Base-by-base conservation (phyloP, 1,140 invertebrate species). In the Zeugodacus cucurbitae region DNA sequence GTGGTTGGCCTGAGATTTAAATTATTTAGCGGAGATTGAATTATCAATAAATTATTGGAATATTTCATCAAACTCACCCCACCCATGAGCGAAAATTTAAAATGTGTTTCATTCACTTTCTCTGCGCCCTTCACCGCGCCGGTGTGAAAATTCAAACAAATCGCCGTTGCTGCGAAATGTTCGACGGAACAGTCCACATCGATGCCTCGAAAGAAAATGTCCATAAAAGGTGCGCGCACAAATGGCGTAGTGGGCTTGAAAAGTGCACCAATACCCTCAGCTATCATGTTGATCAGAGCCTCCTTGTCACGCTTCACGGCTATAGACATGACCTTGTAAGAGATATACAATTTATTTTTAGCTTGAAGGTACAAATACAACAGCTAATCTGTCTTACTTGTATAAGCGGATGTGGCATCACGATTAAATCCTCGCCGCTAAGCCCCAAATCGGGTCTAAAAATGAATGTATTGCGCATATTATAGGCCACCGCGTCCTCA, bases 401-500 rank as follows among this genome's bases (percentile, higher is more conserved):
- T 22, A 96, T 94, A 74, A 96, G 90, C 1, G 95, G 90, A 92
- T 96, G 94, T 6, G 95, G 95, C 88, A 95, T 93, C 1, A 95
- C 94, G 0, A 97, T 90, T 10, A 95, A 94, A 90, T 96, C 96
- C 62, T 96, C 94, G 0, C 96, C 96, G 3, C 96, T 96, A 1
- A 96, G 91, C 0, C 94, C 94, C 6, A 94, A 92, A 48, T 95
- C 94, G 3, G 94, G 93, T 89, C 95, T 95, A 89, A 95, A 96
- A 82, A 94, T 93, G 91, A 96, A 97, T 0, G 94, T 95, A 48
- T 95, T 95, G 87, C 94, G 94, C 89, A 95, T 94, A 64, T 95
- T 95, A 89, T 95, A 97, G 10, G 94, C 95, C 0, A 97, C 94
- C 0, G 96, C 96, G 89, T 97, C 96, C 34, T 96, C 95, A 11